These are phyloP conservation scores for Pyrgus malvae DNA, from an alignment of 2,888 invertebrate species.

Conservation along the genomic window DNA sequence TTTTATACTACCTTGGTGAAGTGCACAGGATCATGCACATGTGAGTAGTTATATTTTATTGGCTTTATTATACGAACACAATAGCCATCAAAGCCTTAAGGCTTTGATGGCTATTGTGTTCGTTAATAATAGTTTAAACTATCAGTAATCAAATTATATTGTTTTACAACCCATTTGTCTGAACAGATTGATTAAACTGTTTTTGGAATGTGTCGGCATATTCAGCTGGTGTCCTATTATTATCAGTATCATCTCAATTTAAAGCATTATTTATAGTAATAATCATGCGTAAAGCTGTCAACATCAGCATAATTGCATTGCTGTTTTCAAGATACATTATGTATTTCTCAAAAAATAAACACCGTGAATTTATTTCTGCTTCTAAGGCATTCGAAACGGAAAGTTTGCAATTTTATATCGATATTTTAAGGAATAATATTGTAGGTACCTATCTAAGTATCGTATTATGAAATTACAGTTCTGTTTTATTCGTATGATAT, in stretches of 20 bases:
- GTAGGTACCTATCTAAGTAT: too few relatives aligned
- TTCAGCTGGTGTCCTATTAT: not conserved
- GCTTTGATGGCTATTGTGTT: too few relatives aligned
- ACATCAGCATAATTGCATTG: not conserved
- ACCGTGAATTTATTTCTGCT: too few relatives aligned
- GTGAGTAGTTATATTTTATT: constrained; percentile 36
- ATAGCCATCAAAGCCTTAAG: constrained; percentile 27
- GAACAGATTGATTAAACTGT: not conserved
- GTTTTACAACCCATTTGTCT: not conserved
- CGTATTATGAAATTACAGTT: too few relatives aligned
- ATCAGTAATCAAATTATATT: constrained; percentile 1
- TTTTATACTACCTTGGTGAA: not conserved
- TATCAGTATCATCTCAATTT: not conserved
- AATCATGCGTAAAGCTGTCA: not conserved
- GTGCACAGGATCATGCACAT: constrained; percentile 24
- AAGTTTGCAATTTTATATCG: too few relatives aligned
- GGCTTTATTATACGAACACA: constrained; percentile 35
- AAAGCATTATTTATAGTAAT: not conserved
- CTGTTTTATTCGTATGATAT: too few relatives aligned
- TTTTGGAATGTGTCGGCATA: not conserved
- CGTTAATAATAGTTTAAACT: too few relatives aligned
- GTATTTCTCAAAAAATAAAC: too few relatives aligned
- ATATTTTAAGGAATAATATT: too few relatives aligned
- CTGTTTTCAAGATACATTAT: too few relatives aligned
- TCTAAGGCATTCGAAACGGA: too few relatives aligned